A percentile compares a stretch with the other conserved stretches of the same genome.
Conservation (phyloP, 2,797 vertebrate species). For the Peromyscus melanophrys region DNA sequence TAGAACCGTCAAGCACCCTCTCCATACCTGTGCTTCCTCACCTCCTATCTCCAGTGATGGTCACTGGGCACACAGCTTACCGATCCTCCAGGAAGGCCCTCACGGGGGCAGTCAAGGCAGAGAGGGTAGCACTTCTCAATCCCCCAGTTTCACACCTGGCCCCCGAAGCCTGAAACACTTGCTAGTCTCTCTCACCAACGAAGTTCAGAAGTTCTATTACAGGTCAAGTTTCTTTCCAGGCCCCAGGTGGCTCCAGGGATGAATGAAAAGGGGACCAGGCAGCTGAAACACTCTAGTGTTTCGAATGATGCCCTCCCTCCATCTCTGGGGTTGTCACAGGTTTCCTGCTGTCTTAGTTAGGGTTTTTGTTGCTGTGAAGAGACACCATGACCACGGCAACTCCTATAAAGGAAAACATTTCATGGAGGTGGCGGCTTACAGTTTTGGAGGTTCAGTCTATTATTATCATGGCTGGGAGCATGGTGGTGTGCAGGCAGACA, state of each 20-base stretch:
- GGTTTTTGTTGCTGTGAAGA: not conserved
- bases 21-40: too few species aligned
- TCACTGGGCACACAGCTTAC: not conserved
- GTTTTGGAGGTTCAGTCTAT: not conserved
- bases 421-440: not conserved
- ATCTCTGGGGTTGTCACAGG: not conserved
- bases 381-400: not conserved
- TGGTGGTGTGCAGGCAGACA: not conserved
- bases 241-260: not conserved
- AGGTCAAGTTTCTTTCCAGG: not conserved
- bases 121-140: not conserved
- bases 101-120: not conserved
- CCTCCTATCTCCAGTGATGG: not conserved
- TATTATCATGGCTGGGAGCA: not conserved
- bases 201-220: not conserved
- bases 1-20: not conserved
- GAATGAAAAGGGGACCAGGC: not conserved
- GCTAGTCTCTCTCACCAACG: not conserved
- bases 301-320: too few species aligned
- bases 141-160: not conserved
- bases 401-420: not conserved
- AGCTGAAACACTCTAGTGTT: not conserved
- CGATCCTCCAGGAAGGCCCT: too few species aligned
- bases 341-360: not conserved
- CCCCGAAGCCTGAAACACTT: not conserved